A percentile compares a stretch with the other conserved stretches of the same genome.
Evolutionary conservation across 2,888 invertebrate species (phyloP).

Genomic region (Ormyrus labotus): DNA sequence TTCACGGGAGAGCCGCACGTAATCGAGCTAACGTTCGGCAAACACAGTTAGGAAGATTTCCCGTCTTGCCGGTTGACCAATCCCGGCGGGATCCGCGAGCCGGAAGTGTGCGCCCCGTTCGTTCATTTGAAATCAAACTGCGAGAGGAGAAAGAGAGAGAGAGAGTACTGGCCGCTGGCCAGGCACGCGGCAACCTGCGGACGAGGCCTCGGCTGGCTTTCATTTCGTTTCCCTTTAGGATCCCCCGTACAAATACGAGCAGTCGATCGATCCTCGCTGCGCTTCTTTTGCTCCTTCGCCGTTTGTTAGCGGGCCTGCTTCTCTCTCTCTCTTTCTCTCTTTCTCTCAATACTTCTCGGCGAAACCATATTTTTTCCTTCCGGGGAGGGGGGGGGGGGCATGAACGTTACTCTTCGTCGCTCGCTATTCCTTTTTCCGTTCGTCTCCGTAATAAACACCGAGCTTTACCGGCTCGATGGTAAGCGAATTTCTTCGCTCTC

Average conservation of each 20-base stretch:
- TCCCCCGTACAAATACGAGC: conserved; percentile 42
- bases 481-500: not conserved
- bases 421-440: no score
- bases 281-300: conserved; percentile 4
- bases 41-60: conserved; percentile 57
- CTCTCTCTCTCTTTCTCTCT: not conserved
- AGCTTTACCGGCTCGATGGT: not conserved
- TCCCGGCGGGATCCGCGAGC: conserved; percentile 37
- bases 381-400: no score
- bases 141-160: not conserved
- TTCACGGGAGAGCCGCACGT: conserved; percentile 13
- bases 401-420: no score
- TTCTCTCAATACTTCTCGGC: not conserved
- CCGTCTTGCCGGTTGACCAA: conserved; percentile 46
- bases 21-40: conserved; percentile 45
- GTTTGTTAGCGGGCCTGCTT: not conserved
- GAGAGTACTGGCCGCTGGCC: conserved; percentile 58
- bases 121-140: conserved; percentile 45
- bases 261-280: conserved; percentile 46
- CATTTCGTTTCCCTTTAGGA: conserved; percentile 59
- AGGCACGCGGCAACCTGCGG: conserved; percentile 37
- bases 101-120: conserved; percentile 33
- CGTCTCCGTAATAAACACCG: conserved; percentile 5
- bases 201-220: conserved; percentile 42
- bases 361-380: conserved; percentile 12